Percentiles rank a stretch among this genome's conserved stretches.
Conservation (phyloP, 1,140 invertebrate species). For the Anastrepha ludens region DNA sequence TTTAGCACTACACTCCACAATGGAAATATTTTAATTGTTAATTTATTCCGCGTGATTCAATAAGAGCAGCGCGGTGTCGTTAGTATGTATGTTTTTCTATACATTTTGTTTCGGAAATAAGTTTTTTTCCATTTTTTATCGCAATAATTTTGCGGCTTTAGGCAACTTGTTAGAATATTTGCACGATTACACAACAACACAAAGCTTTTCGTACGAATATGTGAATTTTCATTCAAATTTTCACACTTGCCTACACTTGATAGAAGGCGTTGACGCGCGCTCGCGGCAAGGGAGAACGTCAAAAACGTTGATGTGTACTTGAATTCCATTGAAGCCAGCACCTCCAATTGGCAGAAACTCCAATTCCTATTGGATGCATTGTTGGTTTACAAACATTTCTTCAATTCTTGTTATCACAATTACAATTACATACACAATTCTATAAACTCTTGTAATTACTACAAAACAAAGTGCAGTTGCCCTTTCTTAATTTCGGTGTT, state of each 20-base stretch:
- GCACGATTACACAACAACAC: slow-evolving; percentile 41
- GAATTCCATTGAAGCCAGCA: not conserved
- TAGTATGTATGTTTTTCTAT: not conserved
- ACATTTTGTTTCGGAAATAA: not conserved
- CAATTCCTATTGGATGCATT: not conserved
- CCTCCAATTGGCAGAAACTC: not conserved
- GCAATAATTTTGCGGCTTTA: not conserved
- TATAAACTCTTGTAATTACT: too few relatives aligned
- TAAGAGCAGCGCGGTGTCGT: not conserved
- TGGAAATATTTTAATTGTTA: not conserved
- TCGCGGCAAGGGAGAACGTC: not conserved
- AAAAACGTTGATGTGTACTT: not conserved
- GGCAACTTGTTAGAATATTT: slow-evolving; percentile 10
- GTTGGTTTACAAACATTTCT: not conserved
- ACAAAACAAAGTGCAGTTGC: not conserved
- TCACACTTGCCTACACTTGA: slow-evolving; percentile 11
- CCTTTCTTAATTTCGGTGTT: not conserved
- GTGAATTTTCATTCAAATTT: slow-evolving; percentile 41
- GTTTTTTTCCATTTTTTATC: not conserved
- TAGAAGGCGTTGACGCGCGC: not conserved
- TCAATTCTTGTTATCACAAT: not conserved
- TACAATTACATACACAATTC: too few relatives aligned
- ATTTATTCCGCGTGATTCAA: not conserved
- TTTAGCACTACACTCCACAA: not conserved
- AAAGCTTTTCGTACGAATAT: slow-evolving; percentile 16